Evolutionary conservation across 2,113 vertebrate genomes (phyloP), one percentile per base, ranked within the genome.

Genomic region (Charadrius vociferus): DNA sequence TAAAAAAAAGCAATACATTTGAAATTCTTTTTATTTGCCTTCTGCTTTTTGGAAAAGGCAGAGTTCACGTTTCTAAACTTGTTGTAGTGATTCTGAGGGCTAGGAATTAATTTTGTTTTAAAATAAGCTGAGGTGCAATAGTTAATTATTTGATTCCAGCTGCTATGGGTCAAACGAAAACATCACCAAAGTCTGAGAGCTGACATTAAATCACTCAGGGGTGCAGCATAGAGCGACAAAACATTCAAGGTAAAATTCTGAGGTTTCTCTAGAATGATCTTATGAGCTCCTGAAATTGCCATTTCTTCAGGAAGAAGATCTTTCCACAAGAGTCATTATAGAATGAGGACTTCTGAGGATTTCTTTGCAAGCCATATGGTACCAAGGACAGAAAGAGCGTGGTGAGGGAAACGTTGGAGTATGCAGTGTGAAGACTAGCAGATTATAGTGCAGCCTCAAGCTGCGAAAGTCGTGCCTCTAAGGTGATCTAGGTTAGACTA

Each of bases 291-390:
- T 63, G 34, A 88, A 88, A 41, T 21, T 70, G 39, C 7, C 19
- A 15, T 83, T 92, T 95, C 63, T 78, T 86, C 86, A 50, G 41
- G 41, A 94, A 62, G 49, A 81, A 47, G 50, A 26, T 59, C 61
- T 96, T 92, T 89, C 50, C 65, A 71, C 34, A 52, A 52, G 16
- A 89, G 55, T 78, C 72, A 53, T 81, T 79, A 55, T 20, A 67
- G 89, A 93, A 89, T 34, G 93, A 93, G 89, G 86, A 75, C 65
- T 95, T 92, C 43, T 84, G 80, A 95, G 92, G 86, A 92, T 15
- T 2, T 78, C 61, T 92, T 95, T 88, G 82, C 94, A 92, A 96
- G 77, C 75, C 96, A 93, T 90, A 94, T 93, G 92, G 82, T 94
- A 74, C 47, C 72, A 93, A 92, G 90, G 92, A 93, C 92, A 95